phyloP scores from a whole-genome alignment of 1,140 invertebrate genomes.

The Hypsibius dujardini region DNA sequence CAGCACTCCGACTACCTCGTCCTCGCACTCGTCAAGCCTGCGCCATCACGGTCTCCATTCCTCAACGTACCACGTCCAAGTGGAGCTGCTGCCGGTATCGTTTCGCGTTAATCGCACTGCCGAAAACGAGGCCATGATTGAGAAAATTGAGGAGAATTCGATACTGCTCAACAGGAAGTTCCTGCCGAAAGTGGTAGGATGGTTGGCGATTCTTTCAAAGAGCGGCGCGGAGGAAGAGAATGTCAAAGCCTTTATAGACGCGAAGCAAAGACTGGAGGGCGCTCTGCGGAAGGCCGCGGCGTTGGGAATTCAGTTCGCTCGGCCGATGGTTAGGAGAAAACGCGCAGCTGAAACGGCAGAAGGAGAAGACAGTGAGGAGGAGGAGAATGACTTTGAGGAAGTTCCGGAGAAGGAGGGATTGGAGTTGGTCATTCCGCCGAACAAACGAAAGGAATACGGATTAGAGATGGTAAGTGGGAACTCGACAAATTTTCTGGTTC shows the following conservation, averaged over 20 bases:
- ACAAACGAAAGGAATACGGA: neutral
- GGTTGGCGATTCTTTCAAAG: neutral
- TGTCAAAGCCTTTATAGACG: neutral
- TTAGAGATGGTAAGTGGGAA: neutral
- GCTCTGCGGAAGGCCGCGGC: neutral
- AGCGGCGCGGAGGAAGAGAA: neutral
- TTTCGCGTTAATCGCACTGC: neutral
- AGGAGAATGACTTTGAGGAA: constrained; percentile 21
- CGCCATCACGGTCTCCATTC: neutral
- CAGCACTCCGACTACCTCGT: neutral
- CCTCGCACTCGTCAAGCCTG: neutral
- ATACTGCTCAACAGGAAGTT: constrained; percentile 1
- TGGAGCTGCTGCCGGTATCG: neutral
- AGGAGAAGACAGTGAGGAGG: constrained; percentile 17
- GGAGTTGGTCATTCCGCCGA: neutral
- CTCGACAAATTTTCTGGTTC: neutral
- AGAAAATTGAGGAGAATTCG: constrained; percentile 7
- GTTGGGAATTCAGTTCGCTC: neutral
- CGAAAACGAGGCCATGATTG: constrained; percentile 1
- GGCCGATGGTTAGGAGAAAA: neutral
- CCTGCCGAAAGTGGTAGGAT: neutral
- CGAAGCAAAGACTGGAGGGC: neutral
- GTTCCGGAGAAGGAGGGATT: neutral
- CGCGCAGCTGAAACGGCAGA: constrained; percentile 19
- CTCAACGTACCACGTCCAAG: neutral